Evolutionary conservation across 1,140 invertebrate species (phyloP), one percentile per base, ranked within the genome.

Genomic region (Drosophila lacertosa): DNA sequence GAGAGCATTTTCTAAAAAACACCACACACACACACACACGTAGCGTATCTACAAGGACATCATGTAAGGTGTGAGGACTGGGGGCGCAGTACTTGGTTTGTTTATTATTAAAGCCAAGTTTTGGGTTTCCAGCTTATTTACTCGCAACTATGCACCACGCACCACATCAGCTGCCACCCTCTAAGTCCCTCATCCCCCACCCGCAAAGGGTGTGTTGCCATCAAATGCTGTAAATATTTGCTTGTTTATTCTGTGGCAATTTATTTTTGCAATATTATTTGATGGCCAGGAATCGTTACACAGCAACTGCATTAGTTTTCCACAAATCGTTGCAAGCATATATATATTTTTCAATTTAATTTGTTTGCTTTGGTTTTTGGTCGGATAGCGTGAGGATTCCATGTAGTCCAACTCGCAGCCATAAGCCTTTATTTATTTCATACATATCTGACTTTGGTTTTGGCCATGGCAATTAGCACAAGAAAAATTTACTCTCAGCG

Each of bases 41-140:
- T 26, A 22, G 37, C 7, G 9, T 20, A 37, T 13, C 29, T n/a
- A 54, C 24, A 68, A 26, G 42, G 54, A 39, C 51, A 59, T 11
- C 16, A 32, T 22, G 16, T n/a, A 37, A 32, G 16, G 11, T 6
- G 29, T 2, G 18, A 44, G 26, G 26, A n/a, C 10, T 11, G 42
- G 42, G 42, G 42, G 33, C 45, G 37, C 59, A 45, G 54, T 64
- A 71, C 60, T 82, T 69, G 65, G 32, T 62, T 40, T 66, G 77
- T 74, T 81, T 86, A 81, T 80, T 84, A 77, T 86, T 81, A 86
- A 86, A 84, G 75, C 76, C 73, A 81, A 80, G 68, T 74, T 74
- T 74, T 35, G 64, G 50, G 62, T 76, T 64, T 24, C 53, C 81
- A 84, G 67, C 64, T 76, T 86, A 86, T 86, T 83, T 77, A 67